Evolutionary conservation across 2,113 vertebrate species (phyloP).

Genomic region (Lepus americanus): DNA sequence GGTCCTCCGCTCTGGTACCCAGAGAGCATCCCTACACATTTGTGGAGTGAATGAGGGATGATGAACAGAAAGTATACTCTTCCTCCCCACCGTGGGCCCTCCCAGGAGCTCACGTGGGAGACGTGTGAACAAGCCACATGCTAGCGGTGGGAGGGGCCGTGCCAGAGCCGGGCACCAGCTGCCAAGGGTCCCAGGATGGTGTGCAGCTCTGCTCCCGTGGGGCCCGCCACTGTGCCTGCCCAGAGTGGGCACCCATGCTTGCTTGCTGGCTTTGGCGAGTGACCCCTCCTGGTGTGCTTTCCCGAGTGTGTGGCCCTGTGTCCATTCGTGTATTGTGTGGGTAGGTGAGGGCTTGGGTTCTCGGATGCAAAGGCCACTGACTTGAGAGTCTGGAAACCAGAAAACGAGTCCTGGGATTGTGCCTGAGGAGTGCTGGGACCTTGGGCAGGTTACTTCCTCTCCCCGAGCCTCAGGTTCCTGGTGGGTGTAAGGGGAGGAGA

Average conservation of each 20-base stretch:
- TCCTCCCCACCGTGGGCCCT: neutral
- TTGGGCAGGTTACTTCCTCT: neutral
- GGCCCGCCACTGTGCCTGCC: rapidly evolving
- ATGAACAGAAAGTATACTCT: neutral
- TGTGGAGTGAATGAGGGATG: neutral
- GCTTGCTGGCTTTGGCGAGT: neutral
- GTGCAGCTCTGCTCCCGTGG: neutral
- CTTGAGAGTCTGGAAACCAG: neutral
- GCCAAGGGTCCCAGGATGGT: neutral
- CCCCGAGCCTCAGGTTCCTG: neutral
- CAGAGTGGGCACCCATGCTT: neutral
- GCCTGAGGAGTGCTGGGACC: neutral
- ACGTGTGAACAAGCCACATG: neutral
- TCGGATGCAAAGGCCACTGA: neutral
- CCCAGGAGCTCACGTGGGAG: neutral
- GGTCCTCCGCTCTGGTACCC: neutral
- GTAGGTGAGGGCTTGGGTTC: neutral
- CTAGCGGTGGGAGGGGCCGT: neutral
- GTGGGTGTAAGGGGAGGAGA: neutral
- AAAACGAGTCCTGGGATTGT: neutral
- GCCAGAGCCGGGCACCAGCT: neutral
- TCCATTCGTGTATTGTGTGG: neutral
- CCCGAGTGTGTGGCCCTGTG: neutral
- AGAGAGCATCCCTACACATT: neutral
- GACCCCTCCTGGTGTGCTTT: neutral